phyloP scores from a whole-genome alignment of 92 coral and sea anemone genomes.

The Epizoanthus scotinus region DNA sequence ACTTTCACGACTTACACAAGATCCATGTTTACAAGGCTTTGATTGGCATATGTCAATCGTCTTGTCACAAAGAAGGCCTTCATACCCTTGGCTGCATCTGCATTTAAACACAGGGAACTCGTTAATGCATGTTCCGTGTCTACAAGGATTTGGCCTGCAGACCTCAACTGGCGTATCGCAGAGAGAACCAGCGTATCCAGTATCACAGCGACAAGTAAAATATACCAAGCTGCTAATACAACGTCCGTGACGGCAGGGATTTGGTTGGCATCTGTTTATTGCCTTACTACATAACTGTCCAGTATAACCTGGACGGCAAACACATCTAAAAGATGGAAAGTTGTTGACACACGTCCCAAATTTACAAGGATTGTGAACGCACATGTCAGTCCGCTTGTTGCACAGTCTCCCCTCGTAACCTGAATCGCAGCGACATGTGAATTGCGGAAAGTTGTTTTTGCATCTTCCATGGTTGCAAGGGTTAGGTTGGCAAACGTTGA shows the following conservation, averaged over 20 bases:
- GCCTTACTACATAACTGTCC: slow-evolving; percentile 61
- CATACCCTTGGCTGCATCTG: slow-evolving; percentile 70
- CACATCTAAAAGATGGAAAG: slow-evolving; percentile 64
- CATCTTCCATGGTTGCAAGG: slow-evolving; percentile 77
- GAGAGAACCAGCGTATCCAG: slow-evolving; percentile 49
- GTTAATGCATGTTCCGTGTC: slow-evolving; percentile 69
- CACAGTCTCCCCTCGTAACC: slow-evolving; percentile 80
- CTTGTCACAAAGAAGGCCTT: slow-evolving; percentile 70
- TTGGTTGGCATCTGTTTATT: slow-evolving; percentile 60
- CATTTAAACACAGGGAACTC: slow-evolving; percentile 59
- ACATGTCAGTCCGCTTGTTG: slow-evolving; percentile 59
- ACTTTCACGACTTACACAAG: slow-evolving; percentile 55
- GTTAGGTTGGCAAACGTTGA: slow-evolving; percentile 61
- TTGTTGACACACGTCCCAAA: slow-evolving; percentile 70
- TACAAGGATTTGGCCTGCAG: slow-evolving; percentile 62
- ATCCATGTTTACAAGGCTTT: slow-evolving; percentile 75
- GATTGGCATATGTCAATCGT: slow-evolving; percentile 66
- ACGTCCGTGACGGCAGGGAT: slow-evolving; percentile 74
- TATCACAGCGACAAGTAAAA: slow-evolving; percentile 59
- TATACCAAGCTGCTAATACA: slow-evolving; percentile 49
- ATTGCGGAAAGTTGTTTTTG: slow-evolving; percentile 42
- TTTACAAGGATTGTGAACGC: slow-evolving; percentile 74
- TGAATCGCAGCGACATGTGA: slow-evolving; percentile 64
- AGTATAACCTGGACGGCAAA: slow-evolving; percentile 60
- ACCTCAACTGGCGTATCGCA: slow-evolving; percentile 38